Percentiles rank a stretch among this genome's conserved stretches.
phyloP scores from a whole-genome alignment of 1,140 invertebrate species.

The Tigriopus japonicus region DNA sequence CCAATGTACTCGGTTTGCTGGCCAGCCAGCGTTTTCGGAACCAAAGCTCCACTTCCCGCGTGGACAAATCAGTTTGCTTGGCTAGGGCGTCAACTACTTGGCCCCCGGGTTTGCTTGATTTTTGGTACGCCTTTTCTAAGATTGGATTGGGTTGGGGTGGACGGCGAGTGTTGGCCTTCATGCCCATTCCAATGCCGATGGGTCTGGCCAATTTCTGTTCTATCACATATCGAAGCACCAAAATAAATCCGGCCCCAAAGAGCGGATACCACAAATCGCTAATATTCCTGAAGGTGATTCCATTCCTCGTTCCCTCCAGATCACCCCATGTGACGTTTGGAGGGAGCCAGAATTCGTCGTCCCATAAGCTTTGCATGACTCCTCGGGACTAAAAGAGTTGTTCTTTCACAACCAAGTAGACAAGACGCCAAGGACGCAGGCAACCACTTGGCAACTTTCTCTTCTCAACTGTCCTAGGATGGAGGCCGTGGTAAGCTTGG shows the following conservation, averaged over 20 bases:
- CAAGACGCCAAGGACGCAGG: too few species aligned
- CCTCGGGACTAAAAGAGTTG: too few species aligned
- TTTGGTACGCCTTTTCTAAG: too few species aligned
- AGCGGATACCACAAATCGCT: too few species aligned
- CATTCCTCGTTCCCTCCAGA: neutral
- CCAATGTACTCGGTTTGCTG: neutral
- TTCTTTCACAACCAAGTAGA: too few species aligned
- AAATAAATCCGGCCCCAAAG: neutral
- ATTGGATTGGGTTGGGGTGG: too few species aligned
- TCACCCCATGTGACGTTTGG: neutral
- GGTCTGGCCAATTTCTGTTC: neutral
- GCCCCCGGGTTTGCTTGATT: too few species aligned
- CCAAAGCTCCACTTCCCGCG: conserved; percentile 76
- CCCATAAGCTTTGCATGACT: conserved; percentile 21
- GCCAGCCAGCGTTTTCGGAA: conserved; percentile 42
- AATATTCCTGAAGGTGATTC: too few species aligned
- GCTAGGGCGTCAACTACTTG: conserved; percentile 29
- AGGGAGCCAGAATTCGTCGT: conserved; percentile 30
- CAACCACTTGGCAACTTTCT: too few species aligned
- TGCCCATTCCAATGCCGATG: conserved; percentile 21
- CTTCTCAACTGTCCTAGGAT: too few species aligned
- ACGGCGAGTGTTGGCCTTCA: conserved; percentile 27
- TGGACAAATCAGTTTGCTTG: conserved; percentile 69
- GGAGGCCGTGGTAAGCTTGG: too few species aligned
- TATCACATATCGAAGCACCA: neutral